Percentiles rank a stretch among this genome's conserved stretches.
Evolutionary conservation across 1,140 invertebrate genomes (phyloP).

Genomic region (Bombus pyrosoma): DNA sequence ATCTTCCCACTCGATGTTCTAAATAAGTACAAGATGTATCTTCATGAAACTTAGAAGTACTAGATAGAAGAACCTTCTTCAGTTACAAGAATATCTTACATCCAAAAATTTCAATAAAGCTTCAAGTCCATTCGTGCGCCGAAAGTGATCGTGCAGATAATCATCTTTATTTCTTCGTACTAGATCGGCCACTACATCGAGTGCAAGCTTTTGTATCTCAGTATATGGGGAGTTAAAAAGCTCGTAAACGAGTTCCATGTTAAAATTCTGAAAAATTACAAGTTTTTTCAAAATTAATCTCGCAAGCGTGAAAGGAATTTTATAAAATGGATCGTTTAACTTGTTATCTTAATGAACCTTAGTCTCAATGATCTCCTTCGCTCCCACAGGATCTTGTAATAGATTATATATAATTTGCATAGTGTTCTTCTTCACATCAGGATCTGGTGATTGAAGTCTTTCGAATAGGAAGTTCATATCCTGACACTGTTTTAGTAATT

Average conservation of each 20-base stretch:
- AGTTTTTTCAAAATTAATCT: neutral
- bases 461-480: slow-evolving; percentile 68
- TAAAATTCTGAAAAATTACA: slow-evolving; percentile 65
- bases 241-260: slow-evolving; percentile 68
- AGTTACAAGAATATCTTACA: slow-evolving; percentile 63
- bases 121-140: slow-evolving; percentile 67
- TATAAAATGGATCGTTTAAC: neutral
- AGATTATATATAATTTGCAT: slow-evolving; percentile 75
- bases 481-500: slow-evolving; percentile 60
- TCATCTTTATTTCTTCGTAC: slow-evolving; percentile 69
- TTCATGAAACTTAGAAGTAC: neutral
- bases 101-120: slow-evolving; percentile 72
- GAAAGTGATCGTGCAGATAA: slow-evolving; percentile 71
- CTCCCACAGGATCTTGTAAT: slow-evolving; percentile 65
- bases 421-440: slow-evolving; percentile 76
- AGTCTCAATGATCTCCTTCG: slow-evolving; percentile 8
- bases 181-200: slow-evolving; percentile 69
- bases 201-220: slow-evolving; percentile 71
- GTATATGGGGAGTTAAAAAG: slow-evolving; percentile 70
- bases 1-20: slow-evolving; percentile 73
- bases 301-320: neutral
- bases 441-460: slow-evolving; percentile 70
- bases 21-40: neutral
- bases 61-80: too few relatives aligned
- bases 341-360: slow-evolving; percentile 30